These are phyloP conservation scores for Andrena dorsata DNA, from an alignment of 2,888 invertebrate species.

Conservation along the genomic window DNA sequence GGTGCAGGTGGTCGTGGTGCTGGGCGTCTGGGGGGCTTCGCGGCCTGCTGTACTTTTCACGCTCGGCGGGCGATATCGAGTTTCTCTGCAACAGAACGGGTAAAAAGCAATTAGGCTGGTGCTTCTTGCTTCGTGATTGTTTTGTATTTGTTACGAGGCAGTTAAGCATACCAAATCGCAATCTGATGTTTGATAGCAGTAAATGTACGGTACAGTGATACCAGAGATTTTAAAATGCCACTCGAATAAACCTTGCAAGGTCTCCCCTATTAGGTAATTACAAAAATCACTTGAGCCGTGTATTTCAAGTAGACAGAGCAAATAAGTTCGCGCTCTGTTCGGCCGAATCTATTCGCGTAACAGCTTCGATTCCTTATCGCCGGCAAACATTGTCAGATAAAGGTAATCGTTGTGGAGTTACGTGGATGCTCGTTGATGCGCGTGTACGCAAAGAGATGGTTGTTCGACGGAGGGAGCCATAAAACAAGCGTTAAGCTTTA, in stretches of 20 bases:
- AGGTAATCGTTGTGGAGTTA: conserved; percentile 44
- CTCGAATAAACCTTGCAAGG: no score
- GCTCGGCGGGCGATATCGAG: conserved; percentile 92
- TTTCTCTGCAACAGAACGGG: conserved; percentile 88
- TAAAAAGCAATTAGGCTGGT: background rate
- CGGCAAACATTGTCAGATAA: conserved; percentile 42
- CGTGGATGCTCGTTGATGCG: conserved; percentile 32
- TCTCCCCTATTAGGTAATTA: background rate
- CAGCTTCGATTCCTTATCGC: conserved; percentile 41
- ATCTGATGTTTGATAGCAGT: no score
- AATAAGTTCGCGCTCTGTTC: conserved; percentile 1
- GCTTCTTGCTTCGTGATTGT: background rate
- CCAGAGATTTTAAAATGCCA: no score
- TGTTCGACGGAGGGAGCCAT: conserved; percentile 5
- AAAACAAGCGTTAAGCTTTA: conserved; percentile 47
- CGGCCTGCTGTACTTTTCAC: conserved; percentile 91
- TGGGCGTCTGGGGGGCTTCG: conserved; percentile 91
- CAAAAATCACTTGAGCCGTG: background rate
- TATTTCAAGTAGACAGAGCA: background rate
- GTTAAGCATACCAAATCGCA: no score
- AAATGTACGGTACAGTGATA: no score
- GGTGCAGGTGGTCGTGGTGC: conserved; percentile 88
- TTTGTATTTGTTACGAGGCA: no score
- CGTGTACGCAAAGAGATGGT: conserved; percentile 2
- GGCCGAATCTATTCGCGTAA: conserved; percentile 9